Percentiles rank a stretch among this genome's conserved stretches.
Evolutionary conservation across 2,888 invertebrate genomes (phyloP).

Genomic region (Drosophila borborema): DNA sequence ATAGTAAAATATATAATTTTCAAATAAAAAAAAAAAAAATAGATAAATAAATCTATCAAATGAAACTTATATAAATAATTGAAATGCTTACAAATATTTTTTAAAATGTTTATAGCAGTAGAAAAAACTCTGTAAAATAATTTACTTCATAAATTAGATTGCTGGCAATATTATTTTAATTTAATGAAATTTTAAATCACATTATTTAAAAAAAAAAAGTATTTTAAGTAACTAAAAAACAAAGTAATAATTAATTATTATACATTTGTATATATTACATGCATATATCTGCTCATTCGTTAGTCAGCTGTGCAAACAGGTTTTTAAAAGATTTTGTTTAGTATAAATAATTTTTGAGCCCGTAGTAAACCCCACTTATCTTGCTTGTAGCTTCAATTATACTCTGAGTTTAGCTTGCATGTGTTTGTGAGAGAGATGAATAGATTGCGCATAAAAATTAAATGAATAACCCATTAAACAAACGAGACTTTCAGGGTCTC

Average conservation of each 20-base stretch:
- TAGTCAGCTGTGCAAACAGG: not conserved
- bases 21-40: too few species aligned
- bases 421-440: constrained; percentile 82
- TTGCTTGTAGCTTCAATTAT: constrained; percentile 41
- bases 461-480: constrained; percentile 43
- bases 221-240: too few species aligned
- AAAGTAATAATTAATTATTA: too few species aligned
- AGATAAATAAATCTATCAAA: not conserved
- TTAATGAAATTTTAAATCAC: not conserved
- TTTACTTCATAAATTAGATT: not conserved
- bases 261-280: not conserved
- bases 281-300: not conserved
- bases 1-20: too few species aligned
- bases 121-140: not conserved
- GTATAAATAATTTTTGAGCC: constrained; percentile 11
- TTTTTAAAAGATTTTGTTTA: constrained; percentile 12
- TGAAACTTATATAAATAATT: too few species aligned
- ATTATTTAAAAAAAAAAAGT: not conserved
- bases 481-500: not conserved
- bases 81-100: too few species aligned
- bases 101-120: not conserved
- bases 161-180: not conserved
- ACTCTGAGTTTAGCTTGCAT: constrained; percentile 51
- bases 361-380: constrained; percentile 23
- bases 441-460: constrained; percentile 83